phyloP scores from a whole-genome alignment of 1,140 invertebrate genomes.

The Eupeodes corollae region DNA sequence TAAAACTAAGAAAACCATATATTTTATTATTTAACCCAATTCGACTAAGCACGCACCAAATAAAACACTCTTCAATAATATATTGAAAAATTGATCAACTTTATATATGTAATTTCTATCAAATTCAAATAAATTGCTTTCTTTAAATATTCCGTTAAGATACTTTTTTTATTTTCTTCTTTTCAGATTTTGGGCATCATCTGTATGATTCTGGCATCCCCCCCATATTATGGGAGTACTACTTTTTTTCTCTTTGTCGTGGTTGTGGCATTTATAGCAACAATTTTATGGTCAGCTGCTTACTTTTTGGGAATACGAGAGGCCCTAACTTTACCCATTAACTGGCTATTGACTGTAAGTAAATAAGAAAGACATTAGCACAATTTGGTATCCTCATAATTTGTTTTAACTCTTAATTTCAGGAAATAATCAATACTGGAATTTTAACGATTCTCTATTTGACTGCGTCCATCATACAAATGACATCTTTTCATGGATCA shows the following conservation, averaged over 20 bases:
- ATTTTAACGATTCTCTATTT: constrained; percentile 59
- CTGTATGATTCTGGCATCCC: constrained; percentile 63
- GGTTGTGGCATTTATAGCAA: constrained; percentile 66
- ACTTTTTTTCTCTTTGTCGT: constrained; percentile 77
- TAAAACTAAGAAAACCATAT: no score
- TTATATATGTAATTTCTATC: no score
- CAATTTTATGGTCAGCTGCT: constrained; percentile 66
- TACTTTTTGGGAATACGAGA: constrained; percentile 70
- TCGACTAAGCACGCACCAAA: no score
- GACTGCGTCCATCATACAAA: constrained; percentile 67
- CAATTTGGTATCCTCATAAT: background rate
- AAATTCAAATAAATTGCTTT: no score
- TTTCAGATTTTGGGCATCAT: constrained; percentile 71
- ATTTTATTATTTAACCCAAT: no score
- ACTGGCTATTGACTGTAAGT: constrained; percentile 73
- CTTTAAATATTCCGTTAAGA: no score
- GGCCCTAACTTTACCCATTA: constrained; percentile 62
- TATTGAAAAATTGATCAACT: no score
- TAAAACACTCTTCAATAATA: no score
- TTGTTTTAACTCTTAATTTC: constrained; percentile 25
- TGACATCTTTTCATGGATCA: constrained; percentile 44
- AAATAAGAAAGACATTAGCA: no score
- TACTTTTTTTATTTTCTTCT: constrained; percentile 12
- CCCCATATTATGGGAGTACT: constrained; percentile 47
- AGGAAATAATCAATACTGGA: constrained; percentile 69